Conservation (phyloP, 2,888 invertebrate species). For the Ennomos erosarius region DNA sequence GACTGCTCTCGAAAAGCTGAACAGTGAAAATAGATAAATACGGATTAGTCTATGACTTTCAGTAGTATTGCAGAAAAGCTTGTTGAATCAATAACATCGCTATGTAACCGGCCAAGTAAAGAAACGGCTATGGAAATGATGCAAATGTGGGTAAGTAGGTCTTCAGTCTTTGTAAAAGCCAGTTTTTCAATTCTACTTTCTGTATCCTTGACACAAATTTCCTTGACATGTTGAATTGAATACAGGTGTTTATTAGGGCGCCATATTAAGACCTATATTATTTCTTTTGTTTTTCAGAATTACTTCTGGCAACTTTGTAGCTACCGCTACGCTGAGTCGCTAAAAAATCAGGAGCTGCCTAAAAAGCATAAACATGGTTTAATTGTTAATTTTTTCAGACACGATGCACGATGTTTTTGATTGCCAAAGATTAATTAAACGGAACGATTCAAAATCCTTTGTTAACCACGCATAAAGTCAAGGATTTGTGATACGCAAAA, state of each 20-base stretch:
- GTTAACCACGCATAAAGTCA: slow-evolving; percentile 41
- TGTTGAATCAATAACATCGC: slow-evolving; percentile 23
- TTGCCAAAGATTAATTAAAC: slow-evolving; percentile 14
- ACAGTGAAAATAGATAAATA: background rate
- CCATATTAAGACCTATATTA: background rate
- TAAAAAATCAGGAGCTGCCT: too few relatives aligned
- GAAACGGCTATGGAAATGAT: background rate
- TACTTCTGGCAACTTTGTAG: too few relatives aligned
- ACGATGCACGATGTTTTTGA: too few relatives aligned
- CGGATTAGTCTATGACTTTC: background rate
- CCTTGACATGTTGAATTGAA: background rate
- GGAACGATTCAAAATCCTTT: slow-evolving; percentile 20
- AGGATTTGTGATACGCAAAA: slow-evolving; percentile 45
- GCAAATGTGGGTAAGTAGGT: slow-evolving; percentile 23
- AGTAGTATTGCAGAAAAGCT: slow-evolving; percentile 1
- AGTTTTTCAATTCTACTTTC: slow-evolving; percentile 3
- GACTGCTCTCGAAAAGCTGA: background rate
- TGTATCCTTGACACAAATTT: slow-evolving; percentile 19
- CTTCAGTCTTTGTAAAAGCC: slow-evolving; percentile 12
- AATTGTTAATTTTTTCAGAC: too few relatives aligned
- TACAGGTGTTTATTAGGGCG: slow-evolving; percentile 7
- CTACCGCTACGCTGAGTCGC: too few relatives aligned
- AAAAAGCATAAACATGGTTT: too few relatives aligned
- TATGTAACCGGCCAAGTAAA: slow-evolving; percentile 7
- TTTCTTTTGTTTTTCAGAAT: background rate